Base-by-base conservation (phyloP, 1,140 invertebrate species). In the Papilio dardanus region DNA sequence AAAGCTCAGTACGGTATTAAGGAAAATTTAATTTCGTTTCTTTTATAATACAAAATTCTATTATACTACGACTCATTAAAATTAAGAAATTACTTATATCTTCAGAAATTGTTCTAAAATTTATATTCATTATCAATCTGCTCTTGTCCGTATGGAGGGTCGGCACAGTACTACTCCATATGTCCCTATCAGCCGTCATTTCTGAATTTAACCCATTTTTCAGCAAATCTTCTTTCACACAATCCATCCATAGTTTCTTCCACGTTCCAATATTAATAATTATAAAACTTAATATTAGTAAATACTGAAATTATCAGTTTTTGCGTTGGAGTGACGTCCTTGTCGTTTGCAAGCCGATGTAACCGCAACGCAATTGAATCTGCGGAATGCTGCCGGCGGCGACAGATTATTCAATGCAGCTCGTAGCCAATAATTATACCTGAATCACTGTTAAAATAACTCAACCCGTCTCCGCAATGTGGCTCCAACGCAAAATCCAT, bases 401-500 rank as follows among this genome's bases (percentile, higher is more conserved):
- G 24, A 62, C 7, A 28, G 24, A 62, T 62, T 62, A 62, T 62
- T 62, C 54, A 62, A 62, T 62, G 21, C 24, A 28, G 54, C 21
- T 28, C 21, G 4, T 12, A 62, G 54, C 54, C 54, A 62, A 62
- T 62, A 62, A 62, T 28, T 62, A 16, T 62, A 16, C 24, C n/a
- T 50, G 46, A 50, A 21, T 50, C 46, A 14, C 21, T 24, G 19
- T 62, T 62, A 62, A 62, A 62, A 62, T 62, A 62, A 21, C 54
- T 62, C 54, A 28, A 62, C 24, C 54, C 24, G 54, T 3, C 54
- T 28, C 54, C 24, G 54, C 24, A 62, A 10, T 62, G 54, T 28
- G 54, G 54, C 24, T 54, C n/a, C 14, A 62, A 28, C n/a, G n/a
- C n/a, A n/a, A n/a, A n/a, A n/a, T n/a, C n/a, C n/a, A n/a, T n/a